A percentile compares a stretch with the other conserved stretches of the same genome.
These are phyloP conservation scores for Gallinago undulata DNA, from an alignment of 2,113 vertebrate species.

Conservation along the genomic window DNA sequence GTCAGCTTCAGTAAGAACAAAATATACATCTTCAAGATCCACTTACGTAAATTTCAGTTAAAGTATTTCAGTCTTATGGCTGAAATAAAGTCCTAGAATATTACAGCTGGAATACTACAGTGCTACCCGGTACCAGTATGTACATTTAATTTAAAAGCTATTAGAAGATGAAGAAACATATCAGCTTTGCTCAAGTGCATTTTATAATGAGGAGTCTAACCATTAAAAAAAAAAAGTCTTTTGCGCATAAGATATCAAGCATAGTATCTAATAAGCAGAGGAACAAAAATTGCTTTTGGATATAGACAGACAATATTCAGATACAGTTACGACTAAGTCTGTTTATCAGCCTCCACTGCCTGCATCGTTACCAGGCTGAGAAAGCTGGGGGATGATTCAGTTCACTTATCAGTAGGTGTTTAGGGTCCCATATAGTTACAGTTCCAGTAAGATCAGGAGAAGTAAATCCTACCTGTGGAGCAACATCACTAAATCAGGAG, in stretches of 20 bases:
- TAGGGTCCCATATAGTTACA: background rate
- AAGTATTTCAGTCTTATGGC: background rate
- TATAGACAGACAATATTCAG: background rate
- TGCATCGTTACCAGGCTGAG: background rate
- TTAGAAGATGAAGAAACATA: background rate
- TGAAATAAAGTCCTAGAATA: background rate
- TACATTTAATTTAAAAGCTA: background rate
- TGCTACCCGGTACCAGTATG: background rate
- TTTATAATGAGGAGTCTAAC: background rate
- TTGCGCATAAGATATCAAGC: fast-evolving
- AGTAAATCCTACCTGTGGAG: background rate
- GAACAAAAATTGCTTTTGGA: background rate
- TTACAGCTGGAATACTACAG: background rate
- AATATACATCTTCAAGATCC: background rate
- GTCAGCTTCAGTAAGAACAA: background rate
- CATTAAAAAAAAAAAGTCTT: background rate
- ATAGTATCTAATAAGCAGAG: background rate
- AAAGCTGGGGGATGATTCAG: background rate
- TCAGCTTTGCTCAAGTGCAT: background rate
- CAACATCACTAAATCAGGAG: background rate
- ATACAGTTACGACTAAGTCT: background rate
- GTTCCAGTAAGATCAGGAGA: background rate
- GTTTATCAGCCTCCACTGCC: background rate
- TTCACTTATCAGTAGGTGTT: background rate
- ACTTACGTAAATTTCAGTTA: background rate